Percentiles rank a stretch among this genome's conserved stretches.
Evolutionary conservation across 2,113 vertebrate genomes (phyloP).

Genomic region (Prionailurus viverrinus): DNA sequence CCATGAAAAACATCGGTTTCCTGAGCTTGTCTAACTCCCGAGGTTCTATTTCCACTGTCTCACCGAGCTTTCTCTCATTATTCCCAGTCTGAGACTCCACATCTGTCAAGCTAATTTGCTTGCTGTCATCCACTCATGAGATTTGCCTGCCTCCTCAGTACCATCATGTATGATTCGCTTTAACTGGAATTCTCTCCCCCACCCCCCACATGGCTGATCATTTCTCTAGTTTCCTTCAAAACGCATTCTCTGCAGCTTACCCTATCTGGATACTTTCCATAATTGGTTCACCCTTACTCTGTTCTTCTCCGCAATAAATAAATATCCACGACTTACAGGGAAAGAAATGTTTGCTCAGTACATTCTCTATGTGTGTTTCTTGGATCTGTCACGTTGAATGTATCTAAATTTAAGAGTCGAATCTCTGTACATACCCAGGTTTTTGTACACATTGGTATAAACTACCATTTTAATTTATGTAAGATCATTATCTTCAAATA

Average conservation of each 20-base stretch:
- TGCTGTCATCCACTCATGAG: not conserved
- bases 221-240: not conserved
- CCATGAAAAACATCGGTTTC: not conserved
- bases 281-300: not conserved
- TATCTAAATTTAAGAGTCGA: constrained; percentile 27
- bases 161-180: not conserved
- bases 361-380: not conserved
- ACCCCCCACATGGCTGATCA: not conserved
- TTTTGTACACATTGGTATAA: not conserved
- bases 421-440: not conserved
- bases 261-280: not conserved
- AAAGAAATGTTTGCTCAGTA: not conserved
- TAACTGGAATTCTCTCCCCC: not conserved
- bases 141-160: not conserved
- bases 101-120: constrained; percentile 47
- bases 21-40: not conserved
- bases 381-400: not conserved
- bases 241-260: not conserved
- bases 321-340: not conserved
- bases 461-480: not conserved
- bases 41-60: constrained; percentile 13
- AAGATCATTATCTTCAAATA: not conserved
- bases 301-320: not conserved
- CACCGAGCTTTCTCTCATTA: not conserved
- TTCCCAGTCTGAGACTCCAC: not conserved